phyloP scores from a whole-genome alignment of 2,797 vertebrate species.

The Amblyopsis hoosieri region DNA sequence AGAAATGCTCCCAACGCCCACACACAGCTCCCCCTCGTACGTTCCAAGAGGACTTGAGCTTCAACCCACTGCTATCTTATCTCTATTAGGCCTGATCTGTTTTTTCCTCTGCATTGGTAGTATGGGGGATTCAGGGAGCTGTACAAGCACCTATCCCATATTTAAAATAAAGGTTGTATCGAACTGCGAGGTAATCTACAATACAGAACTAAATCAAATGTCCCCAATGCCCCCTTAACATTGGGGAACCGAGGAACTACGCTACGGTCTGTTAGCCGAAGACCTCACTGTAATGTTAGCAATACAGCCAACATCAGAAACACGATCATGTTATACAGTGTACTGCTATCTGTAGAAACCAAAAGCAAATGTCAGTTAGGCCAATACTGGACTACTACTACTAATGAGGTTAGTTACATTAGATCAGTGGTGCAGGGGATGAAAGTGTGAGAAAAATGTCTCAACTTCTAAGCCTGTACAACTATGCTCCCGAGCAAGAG shows the following conservation, averaged over 20 bases:
- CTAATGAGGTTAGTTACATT: too few relatives aligned
- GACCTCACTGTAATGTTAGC: neutral
- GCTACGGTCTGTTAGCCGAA: too few relatives aligned
- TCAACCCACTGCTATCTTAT: too few relatives aligned
- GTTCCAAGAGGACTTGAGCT: too few relatives aligned
- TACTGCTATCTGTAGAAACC: slow-evolving; percentile 10
- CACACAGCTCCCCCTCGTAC: slow-evolving; percentile 12
- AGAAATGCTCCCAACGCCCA: slow-evolving; percentile 12
- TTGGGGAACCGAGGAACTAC: too few relatives aligned
- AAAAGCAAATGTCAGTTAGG: slow-evolving; percentile 21
- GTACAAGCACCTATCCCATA: slow-evolving; percentile 16
- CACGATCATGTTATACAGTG: slow-evolving; percentile 2
- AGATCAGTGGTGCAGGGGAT: too few relatives aligned
- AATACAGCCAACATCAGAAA: neutral
- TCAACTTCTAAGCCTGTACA: too few relatives aligned
- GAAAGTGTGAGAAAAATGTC: too few relatives aligned
- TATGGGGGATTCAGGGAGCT: slow-evolving; percentile 9
- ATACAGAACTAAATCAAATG: neutral
- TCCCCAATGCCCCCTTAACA: neutral
- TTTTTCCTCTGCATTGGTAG: slow-evolving; percentile 22
- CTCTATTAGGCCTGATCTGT: slow-evolving; percentile 28
- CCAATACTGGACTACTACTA: too few relatives aligned
- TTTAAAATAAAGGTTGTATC: slow-evolving; percentile 4
- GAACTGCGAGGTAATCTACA: neutral
- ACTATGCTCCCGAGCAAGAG: too few relatives aligned